These are phyloP conservation scores for Streptopelia turtur DNA, from an alignment of 2,797 vertebrate species.

Conservation along the genomic window DNA sequence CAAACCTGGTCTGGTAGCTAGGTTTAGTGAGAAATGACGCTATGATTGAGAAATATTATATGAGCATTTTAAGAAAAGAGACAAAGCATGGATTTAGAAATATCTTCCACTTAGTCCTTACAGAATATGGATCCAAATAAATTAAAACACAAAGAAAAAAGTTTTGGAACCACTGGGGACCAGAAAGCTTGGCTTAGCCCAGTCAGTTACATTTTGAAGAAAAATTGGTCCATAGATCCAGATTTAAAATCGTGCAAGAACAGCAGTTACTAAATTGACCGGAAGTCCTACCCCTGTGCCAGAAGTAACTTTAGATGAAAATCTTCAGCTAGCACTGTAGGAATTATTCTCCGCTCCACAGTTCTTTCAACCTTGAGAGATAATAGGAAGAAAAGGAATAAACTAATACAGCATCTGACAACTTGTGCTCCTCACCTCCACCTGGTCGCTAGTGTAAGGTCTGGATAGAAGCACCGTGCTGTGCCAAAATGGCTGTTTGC, in stretches of 20 bases:
- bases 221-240: neutral
- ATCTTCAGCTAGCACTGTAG: neutral
- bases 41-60: neutral
- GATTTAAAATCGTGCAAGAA: neutral
- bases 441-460: neutral
- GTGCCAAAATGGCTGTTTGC: neutral
- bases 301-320: neutral
- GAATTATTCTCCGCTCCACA: neutral
- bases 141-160: neutral
- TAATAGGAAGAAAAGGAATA: neutral
- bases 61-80: neutral
- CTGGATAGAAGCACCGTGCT: neutral
- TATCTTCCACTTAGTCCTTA: neutral
- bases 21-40: neutral
- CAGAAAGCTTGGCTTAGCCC: neutral
- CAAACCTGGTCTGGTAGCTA: neutral
- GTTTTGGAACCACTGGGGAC: neutral
- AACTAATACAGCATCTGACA: neutral
- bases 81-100: neutral
- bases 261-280: neutral
- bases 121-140: neutral
- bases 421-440: neutral
- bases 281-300: neutral
- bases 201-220: neutral
- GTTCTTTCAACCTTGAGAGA: neutral